Base-by-base conservation (phyloP, 1,140 invertebrate genomes). In the Drosophila paulistorum region DNA sequence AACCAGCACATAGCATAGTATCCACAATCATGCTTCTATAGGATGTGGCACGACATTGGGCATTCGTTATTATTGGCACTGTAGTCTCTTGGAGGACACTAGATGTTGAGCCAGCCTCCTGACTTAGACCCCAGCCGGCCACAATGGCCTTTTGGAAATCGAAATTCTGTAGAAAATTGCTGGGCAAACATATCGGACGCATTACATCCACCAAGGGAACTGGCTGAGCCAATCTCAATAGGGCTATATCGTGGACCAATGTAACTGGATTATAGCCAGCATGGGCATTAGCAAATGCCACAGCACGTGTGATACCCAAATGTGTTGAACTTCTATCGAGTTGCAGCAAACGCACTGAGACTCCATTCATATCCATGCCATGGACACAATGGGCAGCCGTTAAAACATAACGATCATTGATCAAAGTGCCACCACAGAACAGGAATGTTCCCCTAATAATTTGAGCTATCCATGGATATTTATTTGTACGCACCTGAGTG, bases 21-120 rank as follows among this genome's bases (percentile, higher is more conserved):
- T 95, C 95, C 1, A 96, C 97, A 72, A 98, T 98, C 45, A 96
- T 96, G 76, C 98, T 96, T 91, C 96, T 97, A 92, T 98, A 98
- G 2, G 96, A 96, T 17, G 95, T 93, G 87, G 98, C 96, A 0
- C 79, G 67, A 85, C 97, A 98, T 74, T 98, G 97, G 48, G 96
- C 95, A 91, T 98, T 98, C 58, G 96, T 94, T 96, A 97, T 98
- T n/a, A 98, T 95, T 0, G 97, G 97, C 30, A 98, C 93, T 17
- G 95, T 93, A 0, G 96, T 96, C 92, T 98, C 96, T 68, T 96
- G 93, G 83, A 98, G 95, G 7, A 95, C 93, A n/a, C 96, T 96
- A 79, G 96, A 97, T 77, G 97, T 96, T 72, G 95, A 94, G 1
- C 96, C 97, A n/a, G 96, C 95, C 92, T 97, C 96, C 73, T 95